A percentile compares a stretch with the other conserved stretches of the same genome.
phyloP scores from a whole-genome alignment of 2,888 invertebrate species.

The Trachelus troglodyta region DNA sequence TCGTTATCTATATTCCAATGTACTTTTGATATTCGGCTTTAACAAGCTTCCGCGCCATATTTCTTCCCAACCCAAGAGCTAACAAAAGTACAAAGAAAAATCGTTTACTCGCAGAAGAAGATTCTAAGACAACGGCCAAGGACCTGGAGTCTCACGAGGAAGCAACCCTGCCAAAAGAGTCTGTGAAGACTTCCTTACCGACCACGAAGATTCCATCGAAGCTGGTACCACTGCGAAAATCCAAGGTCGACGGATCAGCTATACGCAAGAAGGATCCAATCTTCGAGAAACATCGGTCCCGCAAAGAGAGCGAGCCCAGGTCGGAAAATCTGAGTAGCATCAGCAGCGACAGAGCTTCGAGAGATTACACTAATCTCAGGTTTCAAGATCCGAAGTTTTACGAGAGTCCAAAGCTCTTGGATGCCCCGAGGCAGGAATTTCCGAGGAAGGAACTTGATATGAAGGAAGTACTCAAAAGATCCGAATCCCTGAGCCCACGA shows the following conservation, averaged over 20 bases:
- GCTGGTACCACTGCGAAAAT: conserved; percentile 50
- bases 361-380: conserved; percentile 59
- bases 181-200: conserved; percentile 28
- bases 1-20: not conserved
- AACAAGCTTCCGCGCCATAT: not conserved
- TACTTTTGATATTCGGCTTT: not conserved
- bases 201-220: conserved; percentile 58
- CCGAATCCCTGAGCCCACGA: conserved; percentile 67
- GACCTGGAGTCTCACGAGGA: conserved; percentile 59
- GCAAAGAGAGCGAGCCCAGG: conserved; percentile 31
- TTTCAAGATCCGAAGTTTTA: conserved; percentile 62
- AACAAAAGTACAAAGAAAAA: not conserved
- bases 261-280: conserved; percentile 34
- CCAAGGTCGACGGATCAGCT: conserved; percentile 33
- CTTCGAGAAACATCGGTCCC: conserved; percentile 24
- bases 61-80: not conserved
- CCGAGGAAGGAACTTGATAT: conserved; percentile 67
- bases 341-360: conserved; percentile 51
- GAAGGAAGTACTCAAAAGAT: conserved; percentile 69
- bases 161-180: conserved; percentile 50
- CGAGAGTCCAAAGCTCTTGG: conserved; percentile 56
- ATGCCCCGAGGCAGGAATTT: conserved; percentile 24
- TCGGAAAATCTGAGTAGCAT: conserved; percentile 36
- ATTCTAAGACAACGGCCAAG: conserved; percentile 65
- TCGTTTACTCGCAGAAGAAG: conserved; percentile 59